Base-by-base conservation (phyloP, 2,797 vertebrate species). In the Coregonus suidteri region DNA sequence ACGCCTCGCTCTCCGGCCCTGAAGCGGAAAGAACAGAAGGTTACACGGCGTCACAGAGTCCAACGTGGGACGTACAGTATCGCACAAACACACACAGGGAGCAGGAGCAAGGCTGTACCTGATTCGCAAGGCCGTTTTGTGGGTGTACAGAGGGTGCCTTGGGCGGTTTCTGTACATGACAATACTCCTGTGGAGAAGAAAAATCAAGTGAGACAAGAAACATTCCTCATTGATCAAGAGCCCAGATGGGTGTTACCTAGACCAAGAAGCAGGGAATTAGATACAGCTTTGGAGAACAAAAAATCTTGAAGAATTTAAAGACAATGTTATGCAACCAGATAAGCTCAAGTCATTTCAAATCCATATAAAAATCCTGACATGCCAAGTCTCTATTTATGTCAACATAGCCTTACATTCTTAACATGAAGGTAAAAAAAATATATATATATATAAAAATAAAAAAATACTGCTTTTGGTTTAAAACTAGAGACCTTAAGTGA, bases 71-170 rank as follows among this genome's bases (percentile, higher is more conserved):
- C 25, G 1, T 62, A 25, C 6, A 25, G 59, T 25, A 4, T 11
- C 5, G 59, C 9, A 25, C 25, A 9, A 25, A 25, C 1, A 25
- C 20, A 59, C 3, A 9, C 9, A 30, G 20, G 1, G n/a, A 11
- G 4, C 18, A 20, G n/a, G 15, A 62, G 59, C 59, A 25, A 13
- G 53, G 18, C 31, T 3, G 54, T 95, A 97, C 97, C 97, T 94
- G 96, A 94, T 87, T 96, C 95, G 1, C 95, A 95, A 82, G 96
- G 95, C 91, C 97, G 96, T 95, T 98, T 98, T 93, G 95, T 95
- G 93, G 96, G 94, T 80, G 95, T 95, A 90, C 94, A 94, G 94
- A 96, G 93, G 0, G 96, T 96, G 87, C 95, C 95, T 80, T 96
- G 96, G 92, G 95, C 94, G 80, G 95, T 95, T 90, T 95, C 94